Conservation (phyloP, 2,113 vertebrate genomes). For the Corythornis cristatus region DNA sequence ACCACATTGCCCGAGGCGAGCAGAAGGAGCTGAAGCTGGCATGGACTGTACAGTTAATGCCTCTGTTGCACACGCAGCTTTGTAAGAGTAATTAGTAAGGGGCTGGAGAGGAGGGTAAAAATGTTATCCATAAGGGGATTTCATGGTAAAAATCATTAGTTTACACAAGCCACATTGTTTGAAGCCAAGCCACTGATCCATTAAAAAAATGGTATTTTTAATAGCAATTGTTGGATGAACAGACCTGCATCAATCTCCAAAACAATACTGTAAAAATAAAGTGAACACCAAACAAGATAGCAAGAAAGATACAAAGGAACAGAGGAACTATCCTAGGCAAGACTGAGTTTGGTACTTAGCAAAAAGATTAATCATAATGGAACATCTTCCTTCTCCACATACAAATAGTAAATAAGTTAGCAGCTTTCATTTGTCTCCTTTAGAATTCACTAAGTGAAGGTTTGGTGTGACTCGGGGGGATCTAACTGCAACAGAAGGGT, state of each 20-base stretch:
- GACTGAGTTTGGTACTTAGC: neutral
- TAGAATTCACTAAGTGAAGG: neutral
- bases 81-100: neutral
- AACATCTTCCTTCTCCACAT: neutral
- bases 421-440: neutral
- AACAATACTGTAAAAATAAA: neutral
- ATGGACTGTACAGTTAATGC: neutral
- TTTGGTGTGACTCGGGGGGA: neutral
- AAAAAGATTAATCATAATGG: neutral
- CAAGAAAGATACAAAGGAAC: neutral
- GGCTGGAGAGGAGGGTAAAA: neutral
- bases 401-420: neutral
- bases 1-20: fast-evolving
- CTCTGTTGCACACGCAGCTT: neutral
- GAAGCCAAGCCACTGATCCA: neutral
- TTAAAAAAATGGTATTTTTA: neutral
- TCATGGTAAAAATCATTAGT: neutral
- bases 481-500: neutral
- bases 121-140: neutral
- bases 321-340: neutral
- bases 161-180: neutral
- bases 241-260: neutral
- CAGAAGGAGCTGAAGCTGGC: neutral
- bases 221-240: neutral
- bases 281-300: neutral